Conservation (phyloP, 1,140 invertebrate genomes). For the Battus philenor region DNA sequence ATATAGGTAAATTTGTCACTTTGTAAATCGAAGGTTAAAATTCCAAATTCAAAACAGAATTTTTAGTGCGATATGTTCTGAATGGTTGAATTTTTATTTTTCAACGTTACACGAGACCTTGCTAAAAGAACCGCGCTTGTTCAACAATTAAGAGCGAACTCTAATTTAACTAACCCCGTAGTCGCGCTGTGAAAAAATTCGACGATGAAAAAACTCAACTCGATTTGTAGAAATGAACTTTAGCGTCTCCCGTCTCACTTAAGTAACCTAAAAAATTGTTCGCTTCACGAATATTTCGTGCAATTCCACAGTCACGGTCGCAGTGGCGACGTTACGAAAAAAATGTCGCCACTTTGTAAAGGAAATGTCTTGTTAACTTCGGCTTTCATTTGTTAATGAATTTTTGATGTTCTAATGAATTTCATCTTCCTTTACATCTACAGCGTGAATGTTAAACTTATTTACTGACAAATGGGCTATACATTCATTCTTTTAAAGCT, state of each 20-base stretch:
- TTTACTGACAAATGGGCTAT: too few species aligned
- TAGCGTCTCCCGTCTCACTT: slow-evolving; percentile 4
- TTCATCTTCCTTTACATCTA: too few species aligned
- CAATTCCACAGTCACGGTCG: too few species aligned
- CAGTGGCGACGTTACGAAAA: too few species aligned
- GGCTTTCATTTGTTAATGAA: not conserved
- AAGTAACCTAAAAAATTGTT: slow-evolving; percentile 10
- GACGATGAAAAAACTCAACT: slow-evolving; percentile 4
- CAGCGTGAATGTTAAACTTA: too few species aligned
- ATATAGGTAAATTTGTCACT: too few species aligned
- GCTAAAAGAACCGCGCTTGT: slow-evolving; percentile 13
- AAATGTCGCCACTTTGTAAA: too few species aligned
- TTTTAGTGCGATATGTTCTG: not conserved
- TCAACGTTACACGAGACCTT: not conserved
- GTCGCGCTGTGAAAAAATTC: slow-evolving; percentile 7
- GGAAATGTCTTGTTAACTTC: too few species aligned
- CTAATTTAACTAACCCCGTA: slow-evolving; percentile 6
- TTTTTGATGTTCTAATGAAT: too few species aligned
- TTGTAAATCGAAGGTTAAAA: too few species aligned
- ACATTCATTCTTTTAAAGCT: too few species aligned
- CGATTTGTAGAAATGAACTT: slow-evolving; percentile 13
- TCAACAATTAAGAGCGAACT: slow-evolving; percentile 14
- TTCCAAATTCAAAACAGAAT: not conserved
- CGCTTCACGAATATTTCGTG: slow-evolving; percentile 1
- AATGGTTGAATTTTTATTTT: not conserved